Percentiles rank a stretch among this genome's conserved stretches.
Conservation (phyloP, 2,113 vertebrate genomes). For the Ginglymostoma cirratum region DNA sequence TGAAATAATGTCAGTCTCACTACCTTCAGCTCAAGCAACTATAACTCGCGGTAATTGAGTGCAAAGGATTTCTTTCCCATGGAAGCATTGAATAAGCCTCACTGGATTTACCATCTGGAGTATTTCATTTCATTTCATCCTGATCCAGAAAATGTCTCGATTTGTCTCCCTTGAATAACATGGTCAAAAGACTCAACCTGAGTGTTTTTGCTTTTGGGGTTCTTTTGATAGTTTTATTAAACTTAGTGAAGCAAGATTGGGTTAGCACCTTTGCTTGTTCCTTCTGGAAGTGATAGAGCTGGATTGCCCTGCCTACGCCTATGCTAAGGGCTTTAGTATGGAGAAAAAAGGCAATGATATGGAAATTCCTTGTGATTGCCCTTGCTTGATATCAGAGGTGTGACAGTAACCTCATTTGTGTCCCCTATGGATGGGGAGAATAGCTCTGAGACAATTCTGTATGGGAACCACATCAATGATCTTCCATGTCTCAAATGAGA, state of each 20-base stretch:
- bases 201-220: background rate
- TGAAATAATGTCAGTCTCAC: background rate
- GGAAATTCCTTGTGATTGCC: background rate
- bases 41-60: background rate
- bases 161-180: background rate
- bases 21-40: background rate
- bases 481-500: background rate
- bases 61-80: background rate
- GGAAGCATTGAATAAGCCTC: background rate
- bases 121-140: background rate
- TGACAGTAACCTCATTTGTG: background rate
- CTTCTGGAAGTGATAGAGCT: background rate
- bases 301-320: background rate
- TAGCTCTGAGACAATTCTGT: background rate
- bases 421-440: background rate
- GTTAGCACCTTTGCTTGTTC: background rate
- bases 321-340: background rate
- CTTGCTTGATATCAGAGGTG: background rate
- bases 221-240: background rate
- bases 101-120: background rate
- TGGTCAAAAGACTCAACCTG: background rate
- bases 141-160: background rate
- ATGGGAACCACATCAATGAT: background rate
- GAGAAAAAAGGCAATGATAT: background rate
- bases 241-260: background rate